Evolutionary conservation across 2,113 vertebrate genomes (phyloP).

Genomic region (Catharus bicknelli): DNA sequence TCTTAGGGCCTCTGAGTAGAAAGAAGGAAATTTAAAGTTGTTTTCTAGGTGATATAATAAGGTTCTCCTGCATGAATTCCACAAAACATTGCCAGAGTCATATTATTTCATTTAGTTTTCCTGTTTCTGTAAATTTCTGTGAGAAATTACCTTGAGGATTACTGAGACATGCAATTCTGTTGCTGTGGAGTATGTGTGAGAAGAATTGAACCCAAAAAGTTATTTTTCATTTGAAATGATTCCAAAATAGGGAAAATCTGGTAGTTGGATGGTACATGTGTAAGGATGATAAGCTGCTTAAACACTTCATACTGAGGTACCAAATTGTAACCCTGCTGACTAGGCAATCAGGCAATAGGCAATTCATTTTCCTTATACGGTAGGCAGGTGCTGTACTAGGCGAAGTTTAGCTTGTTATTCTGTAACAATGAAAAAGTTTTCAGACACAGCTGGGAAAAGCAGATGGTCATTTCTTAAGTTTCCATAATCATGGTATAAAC

Average conservation of each 20-base stretch:
- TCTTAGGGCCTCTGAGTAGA: background rate
- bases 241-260: background rate
- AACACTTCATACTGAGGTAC: background rate
- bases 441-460: background rate
- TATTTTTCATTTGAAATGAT: conserved; percentile 27
- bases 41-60: background rate
- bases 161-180: background rate
- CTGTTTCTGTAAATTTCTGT: background rate
- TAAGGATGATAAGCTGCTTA: conserved; percentile 28
- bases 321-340: conserved; percentile 1
- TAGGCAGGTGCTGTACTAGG: background rate
- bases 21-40: background rate
- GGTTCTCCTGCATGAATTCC: background rate
- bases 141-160: background rate
- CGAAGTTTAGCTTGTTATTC: background rate
- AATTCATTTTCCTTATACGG: background rate
- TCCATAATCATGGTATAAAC: background rate
- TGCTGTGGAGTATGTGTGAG: background rate
- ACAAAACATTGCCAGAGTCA: background rate
- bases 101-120: background rate
- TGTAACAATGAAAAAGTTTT: conserved; percentile 31
- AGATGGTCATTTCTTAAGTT: conserved; percentile 25
- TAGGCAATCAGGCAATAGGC: background rate
- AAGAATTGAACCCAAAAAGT: background rate
- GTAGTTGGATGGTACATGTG: background rate